Evolutionary conservation across 1,140 invertebrate species (phyloP), one percentile per base, ranked within the genome.

Genomic region (Macrobrachium rosenbergii): DNA sequence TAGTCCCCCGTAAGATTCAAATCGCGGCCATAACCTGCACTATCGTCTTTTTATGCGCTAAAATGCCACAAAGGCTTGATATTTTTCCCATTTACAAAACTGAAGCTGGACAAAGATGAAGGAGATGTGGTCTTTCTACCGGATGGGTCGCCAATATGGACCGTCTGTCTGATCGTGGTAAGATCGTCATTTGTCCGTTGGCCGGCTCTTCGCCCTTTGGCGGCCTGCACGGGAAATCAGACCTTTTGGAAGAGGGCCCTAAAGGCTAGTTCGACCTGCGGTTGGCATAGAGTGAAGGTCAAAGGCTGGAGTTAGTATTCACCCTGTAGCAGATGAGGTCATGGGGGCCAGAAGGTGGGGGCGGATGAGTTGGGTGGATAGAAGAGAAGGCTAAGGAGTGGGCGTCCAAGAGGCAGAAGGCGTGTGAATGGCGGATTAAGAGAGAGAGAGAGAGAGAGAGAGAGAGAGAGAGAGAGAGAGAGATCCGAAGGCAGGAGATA

Each of bases 31-130:
- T 60, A 83, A 77, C 59, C 37, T 14, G 58, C 67, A 67, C 69
- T 77, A 52, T n/a, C 62, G 21, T 58, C 58, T 84, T 84, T 77
- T 62, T 69, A 85, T 78, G 75, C 60, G 43, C 12, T 37, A 76
- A 77, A 64, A 85, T 59, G n/a, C 83, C 59, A 85, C 83, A 85
- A 67, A 83, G 73, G 43, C 82, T 83, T 77, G 62, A 64, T 63
- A 77, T 85, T 79, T 85, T 63, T 77, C 62, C 63, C 83, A 84
- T 84, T 84, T 77, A 60, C 73, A 64, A 64, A 84, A 77, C 69
- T 58, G 83, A 85, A 78, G 75, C 52, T 19, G 62, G 83, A 85
- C 75, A 85, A 78, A 85, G 62, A 77, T 43, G 73, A 28, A 45
- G 58, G 14, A 43, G 67, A 52, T 19, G 28, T 45, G 37, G 63